phyloP scores from a whole-genome alignment of 2,797 vertebrate genomes.

The Gambusia yucatana region DNA sequence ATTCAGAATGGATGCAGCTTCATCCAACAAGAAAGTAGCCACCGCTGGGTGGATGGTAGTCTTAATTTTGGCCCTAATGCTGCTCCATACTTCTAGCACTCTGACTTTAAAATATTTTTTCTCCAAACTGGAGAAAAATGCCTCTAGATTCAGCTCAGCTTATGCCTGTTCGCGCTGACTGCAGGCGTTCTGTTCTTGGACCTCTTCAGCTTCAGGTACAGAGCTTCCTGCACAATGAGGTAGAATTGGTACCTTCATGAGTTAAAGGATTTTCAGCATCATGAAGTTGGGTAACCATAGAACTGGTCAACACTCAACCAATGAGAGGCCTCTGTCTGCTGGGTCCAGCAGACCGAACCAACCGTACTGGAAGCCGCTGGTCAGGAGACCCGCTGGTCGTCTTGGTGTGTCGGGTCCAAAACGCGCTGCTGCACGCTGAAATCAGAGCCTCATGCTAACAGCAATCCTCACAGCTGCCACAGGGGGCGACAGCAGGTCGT shows the following conservation, averaged over 20 bases:
- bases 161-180: not conserved
- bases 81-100: not conserved
- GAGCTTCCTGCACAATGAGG: not conserved
- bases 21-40: too few species aligned
- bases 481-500: not conserved
- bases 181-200: not conserved
- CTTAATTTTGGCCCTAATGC: too few species aligned
- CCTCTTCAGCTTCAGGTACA: not conserved
- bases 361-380: not conserved
- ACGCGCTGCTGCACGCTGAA: slow-evolving; percentile 42
- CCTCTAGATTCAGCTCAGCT: not conserved
- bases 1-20: too few species aligned
- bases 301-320: not conserved
- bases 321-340: not conserved
- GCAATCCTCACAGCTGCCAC: slow-evolving; percentile 27
- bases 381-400: not conserved
- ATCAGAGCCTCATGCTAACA: slow-evolving; percentile 7
- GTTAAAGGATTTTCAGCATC: not conserved
- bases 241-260: not conserved
- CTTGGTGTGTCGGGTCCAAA: slow-evolving; percentile 54
- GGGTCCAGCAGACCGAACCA: not conserved
- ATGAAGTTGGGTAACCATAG: not conserved
- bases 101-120: not conserved
- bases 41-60: too few species aligned
- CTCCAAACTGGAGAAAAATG: not conserved